Evolutionary conservation across 2,113 vertebrate species (phyloP).

Genomic region (Suricata suricatta): DNA sequence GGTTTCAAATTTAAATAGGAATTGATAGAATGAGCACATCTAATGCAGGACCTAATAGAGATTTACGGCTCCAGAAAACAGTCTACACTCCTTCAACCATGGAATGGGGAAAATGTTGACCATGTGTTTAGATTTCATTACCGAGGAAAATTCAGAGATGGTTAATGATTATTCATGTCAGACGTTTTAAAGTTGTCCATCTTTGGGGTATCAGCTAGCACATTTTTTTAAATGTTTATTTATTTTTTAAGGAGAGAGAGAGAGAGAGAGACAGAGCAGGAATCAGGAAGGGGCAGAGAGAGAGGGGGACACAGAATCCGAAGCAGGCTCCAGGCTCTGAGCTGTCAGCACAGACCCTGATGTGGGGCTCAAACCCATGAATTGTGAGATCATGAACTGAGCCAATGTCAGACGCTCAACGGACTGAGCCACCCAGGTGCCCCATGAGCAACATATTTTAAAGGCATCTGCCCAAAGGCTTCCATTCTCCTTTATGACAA

Average conservation of each 20-base stretch:
- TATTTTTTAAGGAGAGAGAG: too few species aligned
- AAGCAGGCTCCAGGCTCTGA: too few species aligned
- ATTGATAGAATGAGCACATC: conserved; percentile 63
- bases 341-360: too few species aligned
- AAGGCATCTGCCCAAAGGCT: neutral
- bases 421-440: too few species aligned
- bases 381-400: too few species aligned
- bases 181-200: neutral
- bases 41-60: neutral
- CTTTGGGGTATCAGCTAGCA: neutral
- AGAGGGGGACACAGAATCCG: too few species aligned
- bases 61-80: conserved; percentile 52
- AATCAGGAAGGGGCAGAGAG: too few species aligned
- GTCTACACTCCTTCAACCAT: neutral
- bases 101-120: neutral
- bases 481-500: neutral
- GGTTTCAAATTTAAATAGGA: conserved; percentile 64
- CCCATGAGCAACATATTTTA: neutral
- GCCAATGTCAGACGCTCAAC: too few species aligned
- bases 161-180: neutral
- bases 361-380: too few species aligned
- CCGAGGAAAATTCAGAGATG: conserved; percentile 25
- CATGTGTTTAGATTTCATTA: conserved; percentile 33
- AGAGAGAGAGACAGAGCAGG: too few species aligned
- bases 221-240: too few species aligned